These are phyloP conservation scores for Pseudomyrmex flavicornis DNA, from an alignment of 1,140 invertebrate genomes.

Conservation along the genomic window DNA sequence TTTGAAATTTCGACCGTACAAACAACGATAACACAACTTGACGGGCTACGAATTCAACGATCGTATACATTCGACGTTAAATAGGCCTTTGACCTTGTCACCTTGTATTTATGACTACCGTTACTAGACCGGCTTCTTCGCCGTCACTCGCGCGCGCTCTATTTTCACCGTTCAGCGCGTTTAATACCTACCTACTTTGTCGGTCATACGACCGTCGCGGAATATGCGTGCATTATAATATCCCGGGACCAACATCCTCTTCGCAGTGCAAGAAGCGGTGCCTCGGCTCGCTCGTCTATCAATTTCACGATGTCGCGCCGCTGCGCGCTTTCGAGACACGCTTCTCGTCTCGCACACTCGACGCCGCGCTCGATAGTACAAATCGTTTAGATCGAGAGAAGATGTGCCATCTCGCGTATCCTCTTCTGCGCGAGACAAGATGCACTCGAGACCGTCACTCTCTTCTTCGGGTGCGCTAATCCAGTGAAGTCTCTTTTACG, in stretches of 20 bases:
- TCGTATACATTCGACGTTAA: background rate
- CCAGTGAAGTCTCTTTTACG: conserved; percentile 22
- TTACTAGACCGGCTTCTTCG: conserved; percentile 61
- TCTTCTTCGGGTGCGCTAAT: conserved; percentile 28
- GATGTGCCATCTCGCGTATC: conserved; percentile 38
- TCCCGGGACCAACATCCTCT: background rate
- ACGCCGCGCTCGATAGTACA: conserved; percentile 29
- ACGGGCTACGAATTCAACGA: background rate
- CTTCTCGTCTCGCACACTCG: conserved; percentile 11
- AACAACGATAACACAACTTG: too few relatives aligned
- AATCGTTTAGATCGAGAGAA: conserved; percentile 46
- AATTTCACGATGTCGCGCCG: conserved; percentile 29
- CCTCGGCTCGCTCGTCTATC: conserved; percentile 32
- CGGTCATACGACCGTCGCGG: background rate
- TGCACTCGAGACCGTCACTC: conserved; percentile 29
- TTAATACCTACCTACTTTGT: conserved; percentile 29
- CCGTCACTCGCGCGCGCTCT: conserved; percentile 32
- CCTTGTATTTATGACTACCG: conserved; percentile 44
- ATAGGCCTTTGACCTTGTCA: conserved; percentile 42
- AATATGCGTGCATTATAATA: conserved; percentile 19
- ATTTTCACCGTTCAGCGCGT: conserved; percentile 64
- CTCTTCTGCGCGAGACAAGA: conserved; percentile 22
- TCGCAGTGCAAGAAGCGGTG: background rate
- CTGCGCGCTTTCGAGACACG: background rate
- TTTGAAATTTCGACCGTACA: too few relatives aligned